Evolutionary conservation across 2,113 vertebrate species (phyloP).

Genomic region (Hippocampus guttulatus): DNA sequence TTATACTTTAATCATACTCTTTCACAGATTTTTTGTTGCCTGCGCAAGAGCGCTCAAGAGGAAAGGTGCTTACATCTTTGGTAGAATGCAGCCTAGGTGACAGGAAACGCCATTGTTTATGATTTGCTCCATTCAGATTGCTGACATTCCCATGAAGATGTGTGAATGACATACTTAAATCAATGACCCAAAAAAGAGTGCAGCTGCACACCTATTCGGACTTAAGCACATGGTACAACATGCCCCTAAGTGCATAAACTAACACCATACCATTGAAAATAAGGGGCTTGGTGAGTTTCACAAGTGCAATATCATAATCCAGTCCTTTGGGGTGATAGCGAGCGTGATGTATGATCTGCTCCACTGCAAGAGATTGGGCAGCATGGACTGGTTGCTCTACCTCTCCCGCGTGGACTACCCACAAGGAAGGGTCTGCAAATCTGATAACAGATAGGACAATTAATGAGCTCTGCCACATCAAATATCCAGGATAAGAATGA

Average conservation of each 20-base stretch:
- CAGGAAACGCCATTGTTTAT: too few species aligned
- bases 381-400: conserved; percentile 58
- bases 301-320: conserved; percentile 71
- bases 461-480: neutral
- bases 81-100: too few species aligned
- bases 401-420: conserved; percentile 67
- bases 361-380: conserved; percentile 54
- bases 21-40: too few species aligned
- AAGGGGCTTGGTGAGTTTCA: conserved; percentile 63
- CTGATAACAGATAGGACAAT: conserved; percentile 15
- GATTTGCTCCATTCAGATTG: too few species aligned
- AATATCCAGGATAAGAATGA: neutral
- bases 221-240: too few species aligned
- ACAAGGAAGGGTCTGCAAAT: conserved; percentile 53
- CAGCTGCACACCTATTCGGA: too few species aligned
- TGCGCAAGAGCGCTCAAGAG: too few species aligned
- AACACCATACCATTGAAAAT: conserved; percentile 59
- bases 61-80: too few species aligned
- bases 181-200: too few species aligned
- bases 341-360: conserved; percentile 64
- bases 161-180: too few species aligned
- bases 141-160: too few species aligned
- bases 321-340: conserved; percentile 59
- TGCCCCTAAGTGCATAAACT: neutral
- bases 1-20: too few species aligned